Percentiles rank a stretch among this genome's conserved stretches.
Evolutionary conservation across 2,113 vertebrate species (phyloP).

Genomic region (Bubo scandiacus): DNA sequence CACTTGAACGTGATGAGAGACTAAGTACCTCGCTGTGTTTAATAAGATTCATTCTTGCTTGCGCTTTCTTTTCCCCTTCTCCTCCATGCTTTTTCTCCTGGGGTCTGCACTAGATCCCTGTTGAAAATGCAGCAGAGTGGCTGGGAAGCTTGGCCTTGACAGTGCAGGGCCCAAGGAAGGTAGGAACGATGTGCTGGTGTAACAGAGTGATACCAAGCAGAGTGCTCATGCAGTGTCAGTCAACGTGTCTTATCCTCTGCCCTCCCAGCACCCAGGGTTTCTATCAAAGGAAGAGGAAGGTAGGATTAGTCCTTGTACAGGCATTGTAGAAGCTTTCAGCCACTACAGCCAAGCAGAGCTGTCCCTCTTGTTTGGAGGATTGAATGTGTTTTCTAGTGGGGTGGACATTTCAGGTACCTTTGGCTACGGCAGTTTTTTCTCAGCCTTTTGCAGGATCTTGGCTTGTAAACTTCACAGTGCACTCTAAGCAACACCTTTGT

Average conservation of each 20-base stretch:
- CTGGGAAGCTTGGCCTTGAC: not conserved
- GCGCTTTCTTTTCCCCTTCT: not conserved
- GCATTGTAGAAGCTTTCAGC: not conserved
- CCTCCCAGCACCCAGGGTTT: not conserved
- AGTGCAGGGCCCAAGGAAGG: not conserved
- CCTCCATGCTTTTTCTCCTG: not conserved
- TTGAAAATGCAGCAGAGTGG: not conserved
- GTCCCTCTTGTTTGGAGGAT: not conserved
- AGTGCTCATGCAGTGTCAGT: not conserved
- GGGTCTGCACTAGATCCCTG: not conserved
- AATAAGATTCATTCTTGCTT: not conserved
- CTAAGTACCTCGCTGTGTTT: not conserved
- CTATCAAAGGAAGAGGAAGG: not conserved
- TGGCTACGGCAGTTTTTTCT: not conserved
- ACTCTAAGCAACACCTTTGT: not conserved
- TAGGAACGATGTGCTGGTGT: not conserved
- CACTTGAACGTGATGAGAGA: not conserved
- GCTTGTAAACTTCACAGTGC: not conserved
- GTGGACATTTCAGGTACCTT: not conserved
- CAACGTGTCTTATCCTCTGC: not conserved
- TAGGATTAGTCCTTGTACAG: not conserved
- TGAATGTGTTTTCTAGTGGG: not conserved
- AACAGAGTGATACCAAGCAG: not conserved
- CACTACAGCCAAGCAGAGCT: not conserved
- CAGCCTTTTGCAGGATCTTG: not conserved